Evolutionary conservation across 2,113 vertebrate genomes (phyloP).

Genomic region (Oryzias curvinotus): DNA sequence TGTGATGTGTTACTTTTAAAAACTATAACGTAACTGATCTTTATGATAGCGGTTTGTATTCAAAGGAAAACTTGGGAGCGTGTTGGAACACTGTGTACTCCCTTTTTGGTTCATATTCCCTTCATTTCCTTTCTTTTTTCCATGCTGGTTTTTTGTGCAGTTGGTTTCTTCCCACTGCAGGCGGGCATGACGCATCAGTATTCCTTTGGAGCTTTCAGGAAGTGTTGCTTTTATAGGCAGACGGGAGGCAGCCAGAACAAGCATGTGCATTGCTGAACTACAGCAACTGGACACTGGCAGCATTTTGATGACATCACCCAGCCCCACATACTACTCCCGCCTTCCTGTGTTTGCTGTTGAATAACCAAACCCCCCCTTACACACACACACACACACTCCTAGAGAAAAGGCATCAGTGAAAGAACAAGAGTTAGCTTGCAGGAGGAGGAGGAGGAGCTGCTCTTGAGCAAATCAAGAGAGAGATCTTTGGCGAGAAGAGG

Average conservation of each 20-base stretch:
- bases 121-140: constrained; percentile 20
- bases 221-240: constrained; percentile 67
- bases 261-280: constrained; percentile 69
- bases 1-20: no score
- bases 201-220: constrained; percentile 70
- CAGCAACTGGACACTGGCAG: constrained; percentile 74
- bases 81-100: not conserved
- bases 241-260: constrained; percentile 61
- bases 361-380: constrained; percentile 38
- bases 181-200: constrained; percentile 77
- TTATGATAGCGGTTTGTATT: no score
- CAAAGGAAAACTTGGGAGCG: no score
- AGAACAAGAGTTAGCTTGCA: constrained; percentile 49
- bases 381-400: constrained; percentile 26
- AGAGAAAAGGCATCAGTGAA: constrained; percentile 61
- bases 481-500: constrained; percentile 40
- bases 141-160: constrained; percentile 26
- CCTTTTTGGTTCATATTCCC: constrained; percentile 2
- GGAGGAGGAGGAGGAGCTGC: constrained; percentile 68
- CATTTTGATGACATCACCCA: constrained; percentile 80
- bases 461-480: constrained; percentile 65
- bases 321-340: constrained; percentile 33
- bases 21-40: no score
- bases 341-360: constrained; percentile 60
- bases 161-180: constrained; percentile 64